A percentile compares a stretch with the other conserved stretches of the same genome.
Evolutionary conservation across 1,140 invertebrate species (phyloP).

Genomic region (Drosophila kepulauana): DNA sequence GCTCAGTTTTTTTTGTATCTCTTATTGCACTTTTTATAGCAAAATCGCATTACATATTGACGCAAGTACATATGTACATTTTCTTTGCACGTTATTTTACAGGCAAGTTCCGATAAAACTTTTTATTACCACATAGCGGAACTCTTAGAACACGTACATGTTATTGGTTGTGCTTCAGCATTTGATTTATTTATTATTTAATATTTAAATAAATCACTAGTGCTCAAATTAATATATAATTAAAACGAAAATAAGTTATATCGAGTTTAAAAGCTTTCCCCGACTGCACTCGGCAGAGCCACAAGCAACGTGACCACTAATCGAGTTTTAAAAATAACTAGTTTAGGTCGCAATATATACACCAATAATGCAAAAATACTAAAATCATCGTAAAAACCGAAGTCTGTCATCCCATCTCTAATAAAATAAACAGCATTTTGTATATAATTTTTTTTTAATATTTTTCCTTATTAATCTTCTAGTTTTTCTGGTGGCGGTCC

Average conservation of each 20-base stretch:
- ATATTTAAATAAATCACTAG: slow-evolving; percentile 46
- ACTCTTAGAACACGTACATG: slow-evolving; percentile 28
- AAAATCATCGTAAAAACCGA: neutral
- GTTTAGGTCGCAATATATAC: neutral
- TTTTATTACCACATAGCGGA: slow-evolving; percentile 13
- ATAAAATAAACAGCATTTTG: slow-evolving; percentile 11
- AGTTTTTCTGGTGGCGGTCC: slow-evolving; percentile 98
- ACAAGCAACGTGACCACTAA: neutral
- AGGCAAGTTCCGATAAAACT: slow-evolving; percentile 5
- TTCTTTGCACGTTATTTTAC: slow-evolving; percentile 42
- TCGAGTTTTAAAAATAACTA: neutral
- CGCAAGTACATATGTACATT: slow-evolving; percentile 16
- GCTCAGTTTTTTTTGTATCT: slow-evolving; percentile 51
- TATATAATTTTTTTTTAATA: slow-evolving; percentile 28
- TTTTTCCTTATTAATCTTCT: slow-evolving; percentile 91
- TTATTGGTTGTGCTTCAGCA: slow-evolving; percentile 22
- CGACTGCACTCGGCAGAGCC: slow-evolving; percentile 15
- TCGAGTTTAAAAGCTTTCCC: slow-evolving; percentile 42
- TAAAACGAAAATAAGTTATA: slow-evolving; percentile 58
- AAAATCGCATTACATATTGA: slow-evolving; percentile 41
- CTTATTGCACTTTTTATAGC: slow-evolving; percentile 39
- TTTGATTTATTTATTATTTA: slow-evolving; percentile 41
- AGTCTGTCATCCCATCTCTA: slow-evolving; percentile 6
- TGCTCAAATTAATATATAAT: slow-evolving; percentile 51
- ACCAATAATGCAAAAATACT: neutral